These are phyloP conservation scores for Lasioglossum vierecki DNA, from an alignment of 2,888 invertebrate genomes.

Conservation along the genomic window DNA sequence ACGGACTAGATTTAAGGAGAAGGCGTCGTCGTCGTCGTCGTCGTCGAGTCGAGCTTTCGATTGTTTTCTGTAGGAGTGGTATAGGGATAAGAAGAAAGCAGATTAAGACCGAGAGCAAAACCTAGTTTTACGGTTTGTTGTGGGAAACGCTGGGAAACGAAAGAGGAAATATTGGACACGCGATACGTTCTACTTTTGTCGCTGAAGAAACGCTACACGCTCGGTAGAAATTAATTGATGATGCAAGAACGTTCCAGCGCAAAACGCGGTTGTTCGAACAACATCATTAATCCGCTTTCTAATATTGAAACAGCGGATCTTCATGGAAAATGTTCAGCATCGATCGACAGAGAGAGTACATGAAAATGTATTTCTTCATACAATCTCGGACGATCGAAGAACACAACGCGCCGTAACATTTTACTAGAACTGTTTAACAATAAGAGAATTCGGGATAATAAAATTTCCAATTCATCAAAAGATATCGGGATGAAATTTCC, in stretches of 20 bases:
- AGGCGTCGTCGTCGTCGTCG: background rate
- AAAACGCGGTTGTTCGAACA: background rate
- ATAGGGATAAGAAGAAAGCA: constrained; percentile 43
- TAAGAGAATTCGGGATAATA: too few relatives aligned
- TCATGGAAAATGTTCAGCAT: too few relatives aligned
- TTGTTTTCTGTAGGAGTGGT: constrained; percentile 29
- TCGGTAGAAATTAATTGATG: background rate
- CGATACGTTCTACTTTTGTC: background rate
- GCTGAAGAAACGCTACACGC: background rate
- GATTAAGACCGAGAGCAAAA: constrained; percentile 42
- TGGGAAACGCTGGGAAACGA: background rate
- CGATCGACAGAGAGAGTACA: too few relatives aligned
- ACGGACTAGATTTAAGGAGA: constrained; percentile 32
- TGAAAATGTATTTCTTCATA: background rate
- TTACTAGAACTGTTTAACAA: too few relatives aligned
- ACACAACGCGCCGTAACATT: too few relatives aligned
- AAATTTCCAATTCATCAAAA: too few relatives aligned
- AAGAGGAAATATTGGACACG: constrained; percentile 9
- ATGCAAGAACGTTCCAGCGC: background rate
- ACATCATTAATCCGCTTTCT: background rate
- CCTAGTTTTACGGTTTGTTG: constrained; percentile 46
- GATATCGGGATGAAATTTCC: too few relatives aligned
- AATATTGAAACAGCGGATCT: background rate
- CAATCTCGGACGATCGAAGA: too few relatives aligned
- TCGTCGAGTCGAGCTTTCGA: constrained; percentile 27